phyloP scores from a whole-genome alignment of 2,888 invertebrate genomes.

The Drosophila birchii region DNA sequence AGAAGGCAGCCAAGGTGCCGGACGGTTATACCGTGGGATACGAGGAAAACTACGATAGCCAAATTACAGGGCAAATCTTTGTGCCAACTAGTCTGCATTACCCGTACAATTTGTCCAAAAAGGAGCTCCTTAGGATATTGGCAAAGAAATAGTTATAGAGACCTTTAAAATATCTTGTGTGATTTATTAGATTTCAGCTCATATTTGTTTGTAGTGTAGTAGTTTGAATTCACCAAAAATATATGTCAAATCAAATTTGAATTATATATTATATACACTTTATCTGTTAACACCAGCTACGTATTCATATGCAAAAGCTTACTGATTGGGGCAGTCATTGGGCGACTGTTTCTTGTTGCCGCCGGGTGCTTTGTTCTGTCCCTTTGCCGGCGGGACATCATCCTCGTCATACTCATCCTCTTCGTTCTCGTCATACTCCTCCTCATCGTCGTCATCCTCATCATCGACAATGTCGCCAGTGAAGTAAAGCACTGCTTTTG shows the following conservation, averaged over 20 bases:
- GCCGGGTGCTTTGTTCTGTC: conserved; percentile 82
- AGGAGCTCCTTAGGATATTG: conserved; percentile 53
- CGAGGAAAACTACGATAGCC: conserved; percentile 74
- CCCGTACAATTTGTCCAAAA: conserved; percentile 83
- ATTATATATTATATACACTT: conserved; percentile 54
- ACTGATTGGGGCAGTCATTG: conserved; percentile 91
- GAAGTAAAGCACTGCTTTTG: conserved; percentile 98
- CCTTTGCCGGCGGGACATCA: conserved; percentile 87
- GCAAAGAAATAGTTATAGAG: not conserved
- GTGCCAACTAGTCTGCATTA: conserved; percentile 80
- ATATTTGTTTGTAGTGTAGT: conserved; percentile 41
- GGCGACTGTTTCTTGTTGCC: conserved; percentile 84
- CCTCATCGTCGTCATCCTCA: conserved; percentile 88
- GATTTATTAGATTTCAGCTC: conserved; percentile 34
- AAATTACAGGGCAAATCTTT: conserved; percentile 79
- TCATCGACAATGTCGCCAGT: conserved; percentile 95
- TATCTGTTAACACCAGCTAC: conserved; percentile 46
- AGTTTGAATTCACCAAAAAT: conserved; percentile 73
- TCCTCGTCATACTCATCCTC: conserved; percentile 87
- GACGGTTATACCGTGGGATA: conserved; percentile 82
- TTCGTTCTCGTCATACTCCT: conserved; percentile 88
- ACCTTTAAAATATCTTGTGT: conserved; percentile 32
- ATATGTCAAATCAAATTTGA: conserved; percentile 67
- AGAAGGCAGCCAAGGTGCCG: conserved; percentile 71
- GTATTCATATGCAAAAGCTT: conserved; percentile 72